A percentile compares a stretch with the other conserved stretches of the same genome.
Conservation (phyloP, 1,140 invertebrate species). For the Diplogasteroides magnus region DNA sequence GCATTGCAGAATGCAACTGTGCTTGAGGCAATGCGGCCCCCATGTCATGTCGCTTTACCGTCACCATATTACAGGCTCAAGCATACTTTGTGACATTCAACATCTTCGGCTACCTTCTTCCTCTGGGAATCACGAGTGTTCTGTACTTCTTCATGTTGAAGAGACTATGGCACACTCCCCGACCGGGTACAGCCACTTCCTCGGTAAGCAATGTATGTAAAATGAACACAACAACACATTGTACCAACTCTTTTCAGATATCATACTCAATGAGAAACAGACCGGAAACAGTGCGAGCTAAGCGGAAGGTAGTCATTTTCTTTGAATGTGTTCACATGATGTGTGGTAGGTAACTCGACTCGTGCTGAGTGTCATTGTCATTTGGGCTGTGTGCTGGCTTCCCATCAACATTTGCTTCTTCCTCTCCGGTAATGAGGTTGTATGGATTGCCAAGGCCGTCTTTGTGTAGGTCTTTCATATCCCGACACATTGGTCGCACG, state of each 20-base stretch:
- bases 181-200: slow-evolving; percentile 23
- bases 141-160: slow-evolving; percentile 85
- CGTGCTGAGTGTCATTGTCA: slow-evolving; percentile 85
- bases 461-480: slow-evolving; percentile 45
- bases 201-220: slow-evolving; percentile 17
- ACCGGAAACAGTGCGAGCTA: slow-evolving; percentile 5
- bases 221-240: not conserved
- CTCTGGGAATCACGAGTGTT: slow-evolving; percentile 72
- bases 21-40: slow-evolving; percentile 39
- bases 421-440: slow-evolving; percentile 39
- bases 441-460: not conserved
- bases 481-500: slow-evolving; percentile 48
- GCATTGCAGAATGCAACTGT: slow-evolving; percentile 44
- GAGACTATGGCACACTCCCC: slow-evolving; percentile 70
- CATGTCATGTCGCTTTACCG: not conserved
- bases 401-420: slow-evolving; percentile 73
- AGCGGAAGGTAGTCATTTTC: slow-evolving; percentile 9
- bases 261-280: slow-evolving; percentile 2
- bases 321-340: slow-evolving; percentile 56
- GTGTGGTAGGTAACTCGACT: slow-evolving; percentile 76
- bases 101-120: slow-evolving; percentile 59
- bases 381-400: slow-evolving; percentile 90
- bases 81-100: slow-evolving; percentile 58
- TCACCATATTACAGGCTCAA: slow-evolving; percentile 34
- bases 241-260: not conserved